Base-by-base conservation (phyloP, 2,797 vertebrate genomes). In the Atherinosoma microstoma region DNA sequence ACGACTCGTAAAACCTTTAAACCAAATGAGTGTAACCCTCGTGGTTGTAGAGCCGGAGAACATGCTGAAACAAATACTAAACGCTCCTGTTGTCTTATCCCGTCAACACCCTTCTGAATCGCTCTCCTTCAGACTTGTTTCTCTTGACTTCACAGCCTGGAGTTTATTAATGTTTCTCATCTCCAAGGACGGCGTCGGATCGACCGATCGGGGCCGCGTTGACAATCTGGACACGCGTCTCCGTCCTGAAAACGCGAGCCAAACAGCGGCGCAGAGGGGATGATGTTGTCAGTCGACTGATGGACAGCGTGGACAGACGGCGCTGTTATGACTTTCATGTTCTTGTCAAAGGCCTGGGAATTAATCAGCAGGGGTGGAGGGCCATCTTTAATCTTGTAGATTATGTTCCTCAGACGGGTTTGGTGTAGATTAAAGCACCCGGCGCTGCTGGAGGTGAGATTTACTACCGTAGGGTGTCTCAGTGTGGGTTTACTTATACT, bases 311-410 rank as follows among this genome's bases (percentile, higher is more conserved):
- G 64, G 1, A 34, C 34, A 3, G 54, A 15, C 45, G 38, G 45
- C 3, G n/a, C 13, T 2, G 60, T 65, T 12, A 2, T 6, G 22
- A 51, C 75, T 85, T 89, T 88, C 75, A 83, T 88, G 75, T 79
- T 78, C 47, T 58, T 53, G 76, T 74, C 77, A 84, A 77, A 86
- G 86, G 76, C 51, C 61, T 0, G 20, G 32, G 81, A 70, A 64
- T 85, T 68, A 75, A 85, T 87, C 85, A 78, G 79, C 67, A 64
- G 66, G 29, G 34, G 64, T 3, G 64, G 67, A 36, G 64, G 64
- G 38, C 30, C 0, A 32, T 15, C 85, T 91, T 88, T 92, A 84
- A 92, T 90, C 86, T 87, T 11, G 29, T 73, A 83, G 86, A 87
- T 90, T 82, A 85, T 6, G 24, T 6, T 13, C 51, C 72, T 76